Evolutionary conservation across 30 jellyfish, hydroid and myxozoan species (phyloP).

Genomic region (Phacellophora camtschatica): DNA sequence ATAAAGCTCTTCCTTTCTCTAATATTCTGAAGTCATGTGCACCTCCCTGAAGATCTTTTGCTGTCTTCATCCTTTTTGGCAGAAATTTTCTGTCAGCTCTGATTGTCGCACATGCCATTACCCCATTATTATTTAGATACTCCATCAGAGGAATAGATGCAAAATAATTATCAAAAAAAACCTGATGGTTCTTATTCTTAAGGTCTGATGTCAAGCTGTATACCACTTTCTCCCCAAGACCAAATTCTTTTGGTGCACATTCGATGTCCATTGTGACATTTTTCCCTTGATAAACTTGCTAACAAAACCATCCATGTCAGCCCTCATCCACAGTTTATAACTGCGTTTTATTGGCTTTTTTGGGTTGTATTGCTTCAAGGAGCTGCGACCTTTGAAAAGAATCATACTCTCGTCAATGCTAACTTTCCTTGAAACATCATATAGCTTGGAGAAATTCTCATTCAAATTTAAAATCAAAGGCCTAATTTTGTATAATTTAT

Average conservation of each 20-base stretch:
- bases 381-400: conserved; percentile 74
- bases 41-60: conserved; percentile 69
- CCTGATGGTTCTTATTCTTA: conserved; percentile 38
- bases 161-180: conserved; percentile 59
- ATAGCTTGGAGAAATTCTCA: conserved; percentile 44
- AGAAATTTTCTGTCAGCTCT: conserved; percentile 43
- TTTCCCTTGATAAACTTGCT: conserved; percentile 79
- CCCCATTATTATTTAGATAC: conserved; percentile 15
- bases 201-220: conserved; percentile 50
- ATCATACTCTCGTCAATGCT: conserved; percentile 85
- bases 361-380: conserved; percentile 79
- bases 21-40: conserved; percentile 34
- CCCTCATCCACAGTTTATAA: conserved; percentile 73
- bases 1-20: conserved; percentile 17
- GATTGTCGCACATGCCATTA: conserved; percentile 69
- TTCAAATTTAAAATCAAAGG: conserved; percentile 71
- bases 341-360: conserved; percentile 87
- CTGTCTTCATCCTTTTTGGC: conserved; percentile 42
- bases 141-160: conserved; percentile 65
- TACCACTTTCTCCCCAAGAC: conserved; percentile 71
- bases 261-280: conserved; percentile 44
- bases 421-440: conserved; percentile 31
- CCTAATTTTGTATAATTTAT: conserved; percentile 61
- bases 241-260: conserved; percentile 46
- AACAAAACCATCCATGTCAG: conserved; percentile 84